A percentile compares a stretch with the other conserved stretches of the same genome.
phyloP scores from a whole-genome alignment of 2,113 vertebrate species.

The Pagrus major region DNA sequence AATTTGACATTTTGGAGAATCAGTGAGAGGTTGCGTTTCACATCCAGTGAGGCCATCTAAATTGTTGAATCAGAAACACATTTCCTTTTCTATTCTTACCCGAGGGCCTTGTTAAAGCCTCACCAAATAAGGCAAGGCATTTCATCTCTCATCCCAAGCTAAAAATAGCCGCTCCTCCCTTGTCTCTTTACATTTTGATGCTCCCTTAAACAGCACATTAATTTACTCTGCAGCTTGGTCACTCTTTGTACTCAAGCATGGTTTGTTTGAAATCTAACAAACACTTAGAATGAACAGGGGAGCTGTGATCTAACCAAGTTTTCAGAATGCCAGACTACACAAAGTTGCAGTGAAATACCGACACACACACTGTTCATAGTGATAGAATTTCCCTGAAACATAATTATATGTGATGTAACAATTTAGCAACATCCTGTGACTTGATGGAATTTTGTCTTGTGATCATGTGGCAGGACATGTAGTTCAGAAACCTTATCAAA shows the following conservation, averaged over 20 bases:
- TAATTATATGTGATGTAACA: background rate
- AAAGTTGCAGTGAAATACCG: too few species aligned
- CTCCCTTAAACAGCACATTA: constrained; percentile 63
- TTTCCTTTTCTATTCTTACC: constrained; percentile 70
- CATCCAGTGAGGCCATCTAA: constrained; percentile 37
- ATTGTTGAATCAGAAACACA: constrained; percentile 63
- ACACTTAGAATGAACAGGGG: constrained; percentile 11
- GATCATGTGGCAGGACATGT: constrained; percentile 19
- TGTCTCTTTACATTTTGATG: constrained; percentile 76
- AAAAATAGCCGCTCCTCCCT: constrained; percentile 79
- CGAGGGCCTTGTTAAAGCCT: constrained; percentile 68
- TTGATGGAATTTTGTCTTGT: constrained; percentile 33
- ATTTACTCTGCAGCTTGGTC: constrained; percentile 44
- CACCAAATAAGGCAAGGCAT: constrained; percentile 88
- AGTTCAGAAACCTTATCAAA: constrained; percentile 30
- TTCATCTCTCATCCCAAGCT: constrained; percentile 69
- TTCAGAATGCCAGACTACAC: background rate
- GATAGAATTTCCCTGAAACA: background rate
- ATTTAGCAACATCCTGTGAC: constrained; percentile 22
- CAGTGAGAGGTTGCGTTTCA: constrained; percentile 23
- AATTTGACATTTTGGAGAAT: constrained; percentile 9
- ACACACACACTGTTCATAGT: background rate
- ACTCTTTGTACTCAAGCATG: constrained; percentile 15
- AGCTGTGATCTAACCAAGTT: background rate
- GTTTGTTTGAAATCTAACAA: constrained; percentile 52